A percentile compares a stretch with the other conserved stretches of the same genome.
phyloP scores from a whole-genome alignment of 1,140 invertebrate species.

The Pseudoatta argentina region DNA sequence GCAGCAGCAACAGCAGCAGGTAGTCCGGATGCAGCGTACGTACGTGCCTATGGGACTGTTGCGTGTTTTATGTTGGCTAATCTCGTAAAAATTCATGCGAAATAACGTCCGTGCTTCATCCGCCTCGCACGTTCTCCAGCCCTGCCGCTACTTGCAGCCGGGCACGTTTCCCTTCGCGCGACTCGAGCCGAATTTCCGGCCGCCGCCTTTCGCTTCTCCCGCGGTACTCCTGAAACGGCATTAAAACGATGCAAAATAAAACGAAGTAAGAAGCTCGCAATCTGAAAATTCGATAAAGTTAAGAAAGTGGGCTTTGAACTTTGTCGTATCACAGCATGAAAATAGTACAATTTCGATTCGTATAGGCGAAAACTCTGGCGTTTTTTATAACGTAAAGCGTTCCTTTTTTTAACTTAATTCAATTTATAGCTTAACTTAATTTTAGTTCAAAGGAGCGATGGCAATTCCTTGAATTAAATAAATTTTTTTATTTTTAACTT shows the following conservation, averaged over 20 bases:
- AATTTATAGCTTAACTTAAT: background rate
- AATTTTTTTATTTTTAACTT: no score
- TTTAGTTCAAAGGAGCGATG: no score
- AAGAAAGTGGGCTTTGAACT: background rate
- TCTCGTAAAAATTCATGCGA: constrained; percentile 84
- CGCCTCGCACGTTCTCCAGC: constrained; percentile 47
- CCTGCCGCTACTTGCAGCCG: constrained; percentile 2
- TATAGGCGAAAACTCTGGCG: background rate
- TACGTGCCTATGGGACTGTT: constrained; percentile 79
- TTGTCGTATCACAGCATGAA: background rate
- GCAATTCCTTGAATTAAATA: no score
- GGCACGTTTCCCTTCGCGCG: constrained; percentile 70
- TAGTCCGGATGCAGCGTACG: constrained; percentile 62
- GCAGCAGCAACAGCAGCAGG: background rate
- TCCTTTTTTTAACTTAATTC: background rate
- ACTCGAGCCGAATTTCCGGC: constrained; percentile 52
- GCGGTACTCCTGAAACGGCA: constrained; percentile 55
- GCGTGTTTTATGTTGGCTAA: constrained; percentile 82
- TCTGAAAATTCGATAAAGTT: background rate
- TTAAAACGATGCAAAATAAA: constrained; percentile 39
- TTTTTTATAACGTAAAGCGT: background rate
- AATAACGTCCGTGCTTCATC: constrained; percentile 82
- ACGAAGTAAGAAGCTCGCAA: background rate
- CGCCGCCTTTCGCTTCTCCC: constrained; percentile 15
- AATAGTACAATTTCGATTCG: background rate